Evolutionary conservation across 2,113 vertebrate species (phyloP).

Genomic region (Thomomys bottae): DNA sequence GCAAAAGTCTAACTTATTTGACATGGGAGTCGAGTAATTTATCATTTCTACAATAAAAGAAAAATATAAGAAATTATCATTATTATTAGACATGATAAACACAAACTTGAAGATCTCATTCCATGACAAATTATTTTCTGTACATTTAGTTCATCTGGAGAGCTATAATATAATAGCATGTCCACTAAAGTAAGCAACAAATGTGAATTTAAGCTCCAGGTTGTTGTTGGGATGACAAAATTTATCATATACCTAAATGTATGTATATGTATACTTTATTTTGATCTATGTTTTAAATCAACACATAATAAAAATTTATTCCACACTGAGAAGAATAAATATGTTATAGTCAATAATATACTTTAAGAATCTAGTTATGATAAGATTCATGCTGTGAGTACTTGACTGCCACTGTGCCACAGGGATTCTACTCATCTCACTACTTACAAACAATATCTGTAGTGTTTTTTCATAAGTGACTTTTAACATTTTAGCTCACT

Average conservation of each 20-base stretch:
- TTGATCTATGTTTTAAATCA: neutral
- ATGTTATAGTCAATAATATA: rapidly evolving
- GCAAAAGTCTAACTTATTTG: neutral
- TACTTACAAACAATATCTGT: neutral
- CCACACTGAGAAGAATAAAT: neutral
- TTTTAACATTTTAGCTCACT: neutral
- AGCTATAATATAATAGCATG: neutral
- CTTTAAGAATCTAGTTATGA: too few species aligned
- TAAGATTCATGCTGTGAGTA: too few species aligned
- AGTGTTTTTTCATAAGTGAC: neutral
- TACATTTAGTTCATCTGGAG: neutral
- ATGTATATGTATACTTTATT: neutral
- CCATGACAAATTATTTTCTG: neutral
- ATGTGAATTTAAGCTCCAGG: neutral
- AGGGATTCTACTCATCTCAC: neutral
- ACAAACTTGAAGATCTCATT: neutral
- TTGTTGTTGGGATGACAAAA: neutral
- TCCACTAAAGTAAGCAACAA: neutral
- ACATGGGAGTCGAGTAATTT: neutral
- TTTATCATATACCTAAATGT: neutral
- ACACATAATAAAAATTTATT: neutral
- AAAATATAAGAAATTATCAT: neutral
- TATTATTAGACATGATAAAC: neutral
- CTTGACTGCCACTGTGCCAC: neutral
- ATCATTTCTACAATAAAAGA: neutral